These are phyloP conservation scores for Eristalis pertinax DNA, from an alignment of 2,888 invertebrate genomes.

Conservation along the genomic window DNA sequence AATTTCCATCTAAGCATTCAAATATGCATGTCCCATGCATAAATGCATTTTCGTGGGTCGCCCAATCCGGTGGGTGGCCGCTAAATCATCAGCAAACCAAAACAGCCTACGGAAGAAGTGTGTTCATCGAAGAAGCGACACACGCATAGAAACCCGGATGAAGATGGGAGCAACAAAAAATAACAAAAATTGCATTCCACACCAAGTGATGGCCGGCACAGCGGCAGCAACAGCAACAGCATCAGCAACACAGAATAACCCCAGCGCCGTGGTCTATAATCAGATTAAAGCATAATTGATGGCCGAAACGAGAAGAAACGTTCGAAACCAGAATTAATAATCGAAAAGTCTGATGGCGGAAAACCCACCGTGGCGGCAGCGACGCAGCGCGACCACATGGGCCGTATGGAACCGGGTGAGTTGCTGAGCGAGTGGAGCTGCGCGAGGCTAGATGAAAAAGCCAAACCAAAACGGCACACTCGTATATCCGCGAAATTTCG, in stretches of 20 bases:
- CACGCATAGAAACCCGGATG: slow-evolving; percentile 1
- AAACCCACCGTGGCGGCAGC: slow-evolving; percentile 17
- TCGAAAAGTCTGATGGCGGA: slow-evolving; percentile 66
- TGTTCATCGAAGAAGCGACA: slow-evolving; percentile 36
- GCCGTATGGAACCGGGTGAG: background rate
- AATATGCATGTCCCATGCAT: slow-evolving; percentile 24
- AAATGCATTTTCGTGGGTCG: slow-evolving; percentile 5
- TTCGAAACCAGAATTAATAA: slow-evolving; percentile 70
- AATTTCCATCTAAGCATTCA: slow-evolving; percentile 64
- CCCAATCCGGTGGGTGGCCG: slow-evolving; percentile 47
- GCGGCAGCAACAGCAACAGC: background rate
- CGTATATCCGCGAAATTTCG: slow-evolving; percentile 68
- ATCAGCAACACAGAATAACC: background rate
- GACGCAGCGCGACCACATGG: background rate
- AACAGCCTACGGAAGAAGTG: slow-evolving; percentile 56
- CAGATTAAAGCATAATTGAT: slow-evolving; percentile 72
- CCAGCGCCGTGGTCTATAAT: slow-evolving; percentile 53
- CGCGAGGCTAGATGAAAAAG: background rate
- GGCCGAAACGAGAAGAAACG: slow-evolving; percentile 60
- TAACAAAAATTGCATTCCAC: background rate
- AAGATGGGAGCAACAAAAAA: background rate
- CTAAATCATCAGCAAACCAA: slow-evolving; percentile 34
- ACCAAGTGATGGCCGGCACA: slow-evolving; percentile 3
- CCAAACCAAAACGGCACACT: slow-evolving; percentile 51
- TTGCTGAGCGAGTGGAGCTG: background rate